A percentile compares a stretch with the other conserved stretches of the same genome.
These are phyloP conservation scores for Hypomesus transpacificus DNA, from an alignment of 2,113 vertebrate species.

Conservation along the genomic window DNA sequence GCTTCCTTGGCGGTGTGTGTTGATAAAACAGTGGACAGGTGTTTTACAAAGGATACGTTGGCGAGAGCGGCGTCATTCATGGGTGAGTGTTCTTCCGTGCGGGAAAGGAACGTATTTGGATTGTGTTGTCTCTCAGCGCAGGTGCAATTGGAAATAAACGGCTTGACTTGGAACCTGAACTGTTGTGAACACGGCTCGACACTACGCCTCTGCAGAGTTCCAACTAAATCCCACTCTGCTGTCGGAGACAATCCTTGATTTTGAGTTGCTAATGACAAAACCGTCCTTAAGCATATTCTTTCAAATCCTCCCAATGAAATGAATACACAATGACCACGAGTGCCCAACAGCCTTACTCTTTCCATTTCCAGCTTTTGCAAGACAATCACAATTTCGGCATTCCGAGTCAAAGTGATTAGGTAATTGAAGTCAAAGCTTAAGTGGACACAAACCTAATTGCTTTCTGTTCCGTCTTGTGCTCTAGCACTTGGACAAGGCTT, in stretches of 20 bases:
- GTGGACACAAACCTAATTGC: slow-evolving; percentile 7
- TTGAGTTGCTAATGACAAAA: slow-evolving; percentile 32
- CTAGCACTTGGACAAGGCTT: slow-evolving; percentile 15
- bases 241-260: slow-evolving; percentile 31
- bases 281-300: slow-evolving; percentile 39
- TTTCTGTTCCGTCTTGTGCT: slow-evolving; percentile 24
- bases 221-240: slow-evolving; percentile 14
- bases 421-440: slow-evolving; percentile 29
- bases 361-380: slow-evolving; percentile 23
- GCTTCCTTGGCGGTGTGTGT: slow-evolving; percentile 42
- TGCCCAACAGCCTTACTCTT: slow-evolving; percentile 22
- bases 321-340: slow-evolving; percentile 11
- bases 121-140: slow-evolving; percentile 2
- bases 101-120: background rate
- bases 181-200: too few species aligned
- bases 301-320: slow-evolving; percentile 34
- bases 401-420: slow-evolving; percentile 20
- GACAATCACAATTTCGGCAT: slow-evolving; percentile 19
- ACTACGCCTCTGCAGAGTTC: background rate
- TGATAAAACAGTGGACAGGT: background rate
- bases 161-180: too few species aligned
- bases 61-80: slow-evolving; percentile 31
- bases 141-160: too few species aligned
- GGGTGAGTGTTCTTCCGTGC: slow-evolving; percentile 39
- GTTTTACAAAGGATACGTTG: slow-evolving; percentile 55